Evolutionary conservation across 2,888 invertebrate species (phyloP).

Genomic region (Panzeria rudis): DNA sequence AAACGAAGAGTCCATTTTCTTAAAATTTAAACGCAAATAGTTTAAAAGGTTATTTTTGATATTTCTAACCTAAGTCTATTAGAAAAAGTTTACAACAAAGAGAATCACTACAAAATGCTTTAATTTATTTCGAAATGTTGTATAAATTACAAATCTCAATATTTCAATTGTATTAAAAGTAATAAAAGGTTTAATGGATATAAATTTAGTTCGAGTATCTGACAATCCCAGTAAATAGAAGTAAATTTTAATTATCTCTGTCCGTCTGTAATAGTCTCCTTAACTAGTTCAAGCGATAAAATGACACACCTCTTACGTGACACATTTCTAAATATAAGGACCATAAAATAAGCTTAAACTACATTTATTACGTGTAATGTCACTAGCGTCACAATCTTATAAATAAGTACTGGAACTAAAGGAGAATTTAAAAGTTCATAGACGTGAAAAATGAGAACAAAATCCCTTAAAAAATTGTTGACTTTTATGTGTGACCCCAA

Average conservation of each 20-base stretch:
- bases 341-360: constrained; percentile 5
- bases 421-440: constrained; percentile 13
- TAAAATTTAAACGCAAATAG: no score
- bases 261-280: constrained; percentile 42
- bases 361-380: not conserved
- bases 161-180: no score
- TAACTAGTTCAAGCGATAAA: constrained; percentile 30
- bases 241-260: constrained; percentile 57
- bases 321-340: constrained; percentile 25
- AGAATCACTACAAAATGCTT: no score
- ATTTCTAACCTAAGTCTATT: no score
- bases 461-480: constrained; percentile 13
- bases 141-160: no score
- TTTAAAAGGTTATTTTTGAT: no score
- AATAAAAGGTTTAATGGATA: not conserved
- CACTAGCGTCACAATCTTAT: not conserved
- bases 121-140: no score
- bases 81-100: no score
- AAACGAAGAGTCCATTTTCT: no score
- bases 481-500: constrained; percentile 24
- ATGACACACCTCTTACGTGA: constrained; percentile 57
- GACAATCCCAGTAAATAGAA: not conserved
- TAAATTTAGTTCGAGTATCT: not conserved
- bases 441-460: constrained; percentile 23
- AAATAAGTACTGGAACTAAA: constrained; percentile 6